A percentile compares a stretch with the other conserved stretches of the same genome.
Evolutionary conservation across 2,888 invertebrate genomes (phyloP).

Genomic region (Linnaemya vulpina): DNA sequence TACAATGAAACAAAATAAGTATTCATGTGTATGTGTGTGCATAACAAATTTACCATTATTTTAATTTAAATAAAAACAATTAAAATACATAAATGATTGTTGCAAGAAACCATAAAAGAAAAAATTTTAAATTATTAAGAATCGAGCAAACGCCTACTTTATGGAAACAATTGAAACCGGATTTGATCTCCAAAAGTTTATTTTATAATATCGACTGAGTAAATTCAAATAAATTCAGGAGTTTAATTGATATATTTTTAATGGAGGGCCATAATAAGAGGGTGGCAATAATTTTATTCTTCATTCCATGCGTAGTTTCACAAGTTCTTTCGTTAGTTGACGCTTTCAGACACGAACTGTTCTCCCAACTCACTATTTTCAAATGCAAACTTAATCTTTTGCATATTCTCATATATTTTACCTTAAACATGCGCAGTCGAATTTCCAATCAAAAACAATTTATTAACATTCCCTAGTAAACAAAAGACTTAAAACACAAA

Average conservation of each 20-base stretch:
- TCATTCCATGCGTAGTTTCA: too few relatives aligned
- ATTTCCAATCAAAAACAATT: background rate
- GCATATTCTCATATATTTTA: background rate
- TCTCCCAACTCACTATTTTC: too few relatives aligned
- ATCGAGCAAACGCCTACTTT: conserved; percentile 50
- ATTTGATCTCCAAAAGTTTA: conserved; percentile 12
- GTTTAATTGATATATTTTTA: too few relatives aligned
- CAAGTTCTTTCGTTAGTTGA: too few relatives aligned
- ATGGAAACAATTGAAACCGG: conserved; percentile 51
- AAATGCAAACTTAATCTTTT: background rate
- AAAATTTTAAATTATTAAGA: conserved; percentile 43
- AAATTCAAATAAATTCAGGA: too few relatives aligned
- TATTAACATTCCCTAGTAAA: background rate
- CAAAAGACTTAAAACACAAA: conserved; percentile 47
- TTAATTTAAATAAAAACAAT: conserved; percentile 27
- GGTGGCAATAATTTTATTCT: too few relatives aligned
- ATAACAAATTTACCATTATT: background rate
- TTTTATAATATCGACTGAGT: conserved; percentile 6
- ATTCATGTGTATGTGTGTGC: background rate
- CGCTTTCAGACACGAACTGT: too few relatives aligned
- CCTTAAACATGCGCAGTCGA: background rate
- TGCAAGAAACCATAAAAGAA: background rate
- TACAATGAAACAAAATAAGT: background rate
- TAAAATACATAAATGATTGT: conserved; percentile 36
- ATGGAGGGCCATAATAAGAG: too few relatives aligned